Evolutionary conservation across 2,113 vertebrate genomes (phyloP).

Genomic region (Amphilophus citrinellus): DNA sequence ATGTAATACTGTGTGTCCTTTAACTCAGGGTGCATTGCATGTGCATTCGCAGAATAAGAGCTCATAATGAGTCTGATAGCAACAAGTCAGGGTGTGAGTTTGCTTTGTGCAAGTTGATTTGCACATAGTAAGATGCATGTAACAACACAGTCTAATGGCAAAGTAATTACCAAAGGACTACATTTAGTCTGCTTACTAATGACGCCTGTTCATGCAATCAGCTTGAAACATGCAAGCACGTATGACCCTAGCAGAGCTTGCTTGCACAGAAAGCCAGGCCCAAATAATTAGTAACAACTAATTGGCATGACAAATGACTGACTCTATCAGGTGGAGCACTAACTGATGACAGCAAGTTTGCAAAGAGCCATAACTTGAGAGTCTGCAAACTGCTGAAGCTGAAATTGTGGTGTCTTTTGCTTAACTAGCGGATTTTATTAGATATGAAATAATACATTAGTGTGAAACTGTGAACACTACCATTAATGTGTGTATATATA

Average conservation of each 20-base stretch:
- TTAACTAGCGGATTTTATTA: neutral
- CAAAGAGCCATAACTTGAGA: neutral
- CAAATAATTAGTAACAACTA: slow-evolving; percentile 22
- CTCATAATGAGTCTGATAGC: neutral
- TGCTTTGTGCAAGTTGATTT: slow-evolving; percentile 40
- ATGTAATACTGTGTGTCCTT: slow-evolving; percentile 48
- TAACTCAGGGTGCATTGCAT: slow-evolving; percentile 52
- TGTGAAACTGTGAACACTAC: neutral
- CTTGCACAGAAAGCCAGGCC: slow-evolving; percentile 14
- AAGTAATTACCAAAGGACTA: slow-evolving; percentile 18
- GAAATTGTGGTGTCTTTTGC: neutral
- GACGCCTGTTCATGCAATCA: slow-evolving; percentile 39
- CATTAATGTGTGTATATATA: neutral
- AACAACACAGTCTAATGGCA: slow-evolving; percentile 39
- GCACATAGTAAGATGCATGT: slow-evolving; percentile 44
- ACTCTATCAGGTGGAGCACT: neutral
- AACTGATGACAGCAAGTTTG: neutral
- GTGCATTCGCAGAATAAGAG: slow-evolving; percentile 12
- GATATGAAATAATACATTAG: neutral
- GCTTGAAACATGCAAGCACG: slow-evolving; percentile 46
- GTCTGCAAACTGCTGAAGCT: neutral
- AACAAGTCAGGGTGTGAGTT: slow-evolving; percentile 4
- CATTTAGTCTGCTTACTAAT: slow-evolving; percentile 25
- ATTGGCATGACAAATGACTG: slow-evolving; percentile 26
- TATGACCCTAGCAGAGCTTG: slow-evolving; percentile 16